Base-by-base conservation (phyloP, 2,888 invertebrate species). In the Aleiodes testaceus region DNA sequence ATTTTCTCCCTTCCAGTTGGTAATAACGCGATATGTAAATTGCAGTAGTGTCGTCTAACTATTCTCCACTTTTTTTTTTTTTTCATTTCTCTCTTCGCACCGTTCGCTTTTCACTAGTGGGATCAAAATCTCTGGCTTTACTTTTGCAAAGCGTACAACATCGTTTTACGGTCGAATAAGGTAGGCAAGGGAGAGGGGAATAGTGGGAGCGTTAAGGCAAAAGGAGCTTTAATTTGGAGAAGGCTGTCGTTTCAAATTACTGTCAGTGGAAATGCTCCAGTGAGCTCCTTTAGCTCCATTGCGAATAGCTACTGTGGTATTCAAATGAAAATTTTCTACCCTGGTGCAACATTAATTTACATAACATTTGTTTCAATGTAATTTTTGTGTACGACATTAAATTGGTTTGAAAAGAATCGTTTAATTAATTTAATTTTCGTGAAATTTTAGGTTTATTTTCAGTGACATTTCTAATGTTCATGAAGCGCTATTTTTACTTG, bases 21-120 rank as follows among this genome's bases (percentile, higher is more conserved):
- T 79, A 76, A 79, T 79, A 81, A 81, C 75, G 76, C 77, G 78
- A 79, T 80, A 79, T 81, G 80, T 76, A 82, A 82, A 82, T 82
- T 66, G 69, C 59, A 50, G 70, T 70, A 42, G 45, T 55, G 42
- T 55, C 61, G 45, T 55, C 45, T 36, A 45, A 45, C 45, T 22
- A 49, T 20, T 22, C 61, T 20, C 42, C 26, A 50, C 49, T 50
- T 42, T 53, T 50, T 42, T 53, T 6, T 52, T n/a, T 20, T 22
- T 12, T n/a, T 22, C 18, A 11, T 30, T 26, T 50, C 50, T 30
- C 12, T 36, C 5, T 11, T 50, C 12, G 4, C 30, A 6, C 7
- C 30, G 16, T 7, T 66, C 44, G 18, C 50, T 42, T 11, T 22
- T 53, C 53, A 52, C 36, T 30, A 36, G n/a, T 55, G 9, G 52